Conservation (phyloP, 1,140 invertebrate species). For the Drosophila kohkoa region DNA sequence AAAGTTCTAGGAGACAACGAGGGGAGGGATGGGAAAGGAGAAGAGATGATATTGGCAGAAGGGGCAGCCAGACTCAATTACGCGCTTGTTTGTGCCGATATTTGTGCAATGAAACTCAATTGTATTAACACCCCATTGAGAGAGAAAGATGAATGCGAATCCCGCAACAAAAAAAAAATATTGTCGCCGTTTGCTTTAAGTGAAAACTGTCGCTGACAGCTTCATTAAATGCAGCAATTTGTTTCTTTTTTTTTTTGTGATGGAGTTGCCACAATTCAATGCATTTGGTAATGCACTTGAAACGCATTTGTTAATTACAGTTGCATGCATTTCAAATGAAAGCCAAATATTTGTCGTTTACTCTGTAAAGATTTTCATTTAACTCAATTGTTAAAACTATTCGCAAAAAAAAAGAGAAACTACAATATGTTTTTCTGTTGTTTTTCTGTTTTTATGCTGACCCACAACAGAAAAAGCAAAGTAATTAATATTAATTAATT, state of each 20-base stretch:
- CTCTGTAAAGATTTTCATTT: slow-evolving; percentile 43
- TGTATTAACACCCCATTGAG: slow-evolving; percentile 45
- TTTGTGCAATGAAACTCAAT: slow-evolving; percentile 72
- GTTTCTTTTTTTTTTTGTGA: not conserved
- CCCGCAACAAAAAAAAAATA: not conserved
- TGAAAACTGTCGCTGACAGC: slow-evolving; percentile 41
- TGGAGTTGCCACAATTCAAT: too few relatives aligned
- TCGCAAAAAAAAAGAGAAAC: slow-evolving; percentile 11
- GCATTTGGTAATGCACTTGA: slow-evolving; percentile 15
- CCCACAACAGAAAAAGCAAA: slow-evolving; percentile 42
- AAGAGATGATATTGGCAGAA: not conserved
- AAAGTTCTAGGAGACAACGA: not conserved
- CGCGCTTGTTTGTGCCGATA: slow-evolving; percentile 65
- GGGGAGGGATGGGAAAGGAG: not conserved
- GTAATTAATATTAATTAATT: slow-evolving; percentile 75
- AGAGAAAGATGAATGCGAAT: not conserved
- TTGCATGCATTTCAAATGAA: slow-evolving; percentile 49
- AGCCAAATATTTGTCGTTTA: slow-evolving; percentile 55
- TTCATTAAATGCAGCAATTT: slow-evolving; percentile 32
- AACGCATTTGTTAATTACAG: slow-evolving; percentile 45
- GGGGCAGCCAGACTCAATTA: slow-evolving; percentile 65
- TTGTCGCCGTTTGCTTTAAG: slow-evolving; percentile 11
- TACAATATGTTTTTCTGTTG: slow-evolving; percentile 7
- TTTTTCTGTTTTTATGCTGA: slow-evolving; percentile 17
- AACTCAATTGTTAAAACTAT: slow-evolving; percentile 52